Evolutionary conservation across 2,888 invertebrate genomes (phyloP).

Genomic region (Cataglyphis albicans): DNA sequence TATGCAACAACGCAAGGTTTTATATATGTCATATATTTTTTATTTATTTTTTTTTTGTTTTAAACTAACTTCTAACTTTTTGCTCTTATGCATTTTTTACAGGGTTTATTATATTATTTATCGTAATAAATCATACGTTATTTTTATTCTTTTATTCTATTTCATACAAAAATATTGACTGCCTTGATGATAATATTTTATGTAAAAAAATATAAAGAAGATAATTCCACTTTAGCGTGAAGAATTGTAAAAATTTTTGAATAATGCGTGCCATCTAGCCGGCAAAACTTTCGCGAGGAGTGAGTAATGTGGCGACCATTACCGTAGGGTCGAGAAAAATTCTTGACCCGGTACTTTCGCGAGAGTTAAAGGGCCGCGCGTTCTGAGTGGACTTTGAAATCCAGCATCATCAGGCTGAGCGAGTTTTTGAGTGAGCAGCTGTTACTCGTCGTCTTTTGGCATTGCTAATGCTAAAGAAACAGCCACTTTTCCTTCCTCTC

Average conservation of each 20-base stretch:
- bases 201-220: background rate
- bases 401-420: conserved; percentile 41
- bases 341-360: conserved; percentile 50
- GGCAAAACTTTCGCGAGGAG: conserved; percentile 27
- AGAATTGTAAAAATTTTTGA: conserved; percentile 17
- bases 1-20: background rate
- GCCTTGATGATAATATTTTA: background rate
- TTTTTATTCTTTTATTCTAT: too few species aligned
- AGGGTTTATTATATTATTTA: background rate
- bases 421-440: conserved; percentile 51
- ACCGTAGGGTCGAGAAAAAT: conserved; percentile 33
- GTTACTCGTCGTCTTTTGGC: conserved; percentile 41
- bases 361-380: conserved; percentile 27
- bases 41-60: background rate
- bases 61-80: background rate
- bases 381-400: conserved; percentile 53
- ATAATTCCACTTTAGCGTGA: background rate
- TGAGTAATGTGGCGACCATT: conserved; percentile 18
- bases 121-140: background rate
- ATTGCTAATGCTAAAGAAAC: conserved; percentile 38
- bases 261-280: background rate
- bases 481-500: conserved; percentile 17
- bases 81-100: background rate
- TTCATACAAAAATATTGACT: background rate
- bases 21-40: background rate